A percentile compares a stretch with the other conserved stretches of the same genome.
These are phyloP conservation scores for Coleophora flavipennella DNA, from an alignment of 2,888 invertebrate genomes.

Conservation along the genomic window DNA sequence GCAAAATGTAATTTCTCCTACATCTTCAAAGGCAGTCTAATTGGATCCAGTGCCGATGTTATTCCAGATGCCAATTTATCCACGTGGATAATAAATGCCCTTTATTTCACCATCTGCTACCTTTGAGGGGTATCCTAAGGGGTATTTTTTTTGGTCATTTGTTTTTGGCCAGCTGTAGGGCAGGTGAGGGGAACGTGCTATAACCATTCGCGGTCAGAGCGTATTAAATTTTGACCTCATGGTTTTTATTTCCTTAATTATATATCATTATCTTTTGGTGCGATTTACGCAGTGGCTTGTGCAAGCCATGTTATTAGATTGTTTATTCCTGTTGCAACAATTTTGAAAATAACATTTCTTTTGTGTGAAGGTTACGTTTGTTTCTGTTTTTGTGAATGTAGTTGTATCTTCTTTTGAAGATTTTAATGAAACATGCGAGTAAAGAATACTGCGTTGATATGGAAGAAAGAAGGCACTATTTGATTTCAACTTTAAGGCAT, in stretches of 20 bases:
- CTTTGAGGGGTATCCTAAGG: slow-evolving; percentile 34
- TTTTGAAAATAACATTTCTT: too few relatives aligned
- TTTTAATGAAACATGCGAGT: too few relatives aligned
- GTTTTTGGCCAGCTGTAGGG: slow-evolving; percentile 55
- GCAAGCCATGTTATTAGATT: too few relatives aligned
- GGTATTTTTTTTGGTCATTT: slow-evolving; percentile 52
- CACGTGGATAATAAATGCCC: slow-evolving; percentile 16
- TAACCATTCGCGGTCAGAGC: slow-evolving; percentile 2
- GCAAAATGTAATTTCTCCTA: neutral
- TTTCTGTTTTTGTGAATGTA: too few relatives aligned
- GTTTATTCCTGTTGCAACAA: too few relatives aligned
- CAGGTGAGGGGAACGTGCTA: slow-evolving; percentile 58
- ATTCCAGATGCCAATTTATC: slow-evolving; percentile 16
- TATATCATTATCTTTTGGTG: slow-evolving; percentile 1
- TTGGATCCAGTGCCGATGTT: slow-evolving; percentile 12
- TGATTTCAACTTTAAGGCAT: too few relatives aligned
- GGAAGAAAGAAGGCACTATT: too few relatives aligned
- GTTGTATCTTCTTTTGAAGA: too few relatives aligned
- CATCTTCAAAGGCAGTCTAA: slow-evolving; percentile 1
- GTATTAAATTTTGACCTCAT: slow-evolving; percentile 5
- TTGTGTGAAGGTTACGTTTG: too few relatives aligned
- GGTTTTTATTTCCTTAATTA: slow-evolving; percentile 1
- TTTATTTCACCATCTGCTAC: slow-evolving; percentile 41
- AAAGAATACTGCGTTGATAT: too few relatives aligned
- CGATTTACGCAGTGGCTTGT: neutral